Percentiles rank a stretch among this genome's conserved stretches.
Conservation (phyloP, 2,888 invertebrate species). For the Orthosia gothica region DNA sequence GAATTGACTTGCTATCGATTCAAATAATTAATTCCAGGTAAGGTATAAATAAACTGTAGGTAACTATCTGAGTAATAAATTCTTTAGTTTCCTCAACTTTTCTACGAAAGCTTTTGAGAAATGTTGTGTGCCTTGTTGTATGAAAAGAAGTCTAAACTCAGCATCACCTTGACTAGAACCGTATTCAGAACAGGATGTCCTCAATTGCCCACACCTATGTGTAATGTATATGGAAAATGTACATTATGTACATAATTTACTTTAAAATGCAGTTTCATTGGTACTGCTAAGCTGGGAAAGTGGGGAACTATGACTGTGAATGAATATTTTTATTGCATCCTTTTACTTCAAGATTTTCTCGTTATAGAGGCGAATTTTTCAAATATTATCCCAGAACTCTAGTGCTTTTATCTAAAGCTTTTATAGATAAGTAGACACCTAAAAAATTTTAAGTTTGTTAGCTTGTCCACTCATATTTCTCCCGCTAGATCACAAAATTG, state of each 20-base stretch:
- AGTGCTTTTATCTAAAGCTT: too few species aligned
- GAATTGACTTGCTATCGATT: too few species aligned
- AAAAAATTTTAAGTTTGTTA: too few species aligned
- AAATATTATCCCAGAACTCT: not conserved
- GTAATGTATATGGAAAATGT: conserved; percentile 17
- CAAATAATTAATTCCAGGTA: too few species aligned
- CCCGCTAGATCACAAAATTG: too few species aligned
- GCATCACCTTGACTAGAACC: not conserved
- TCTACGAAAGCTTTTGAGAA: not conserved
- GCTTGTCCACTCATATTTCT: too few species aligned
- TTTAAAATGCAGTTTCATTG: conserved; percentile 45
- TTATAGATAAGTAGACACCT: too few species aligned
- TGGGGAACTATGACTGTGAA: conserved; percentile 14
- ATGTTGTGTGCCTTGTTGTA: not conserved
- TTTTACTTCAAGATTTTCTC: conserved; percentile 16
- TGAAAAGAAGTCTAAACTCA: not conserved
- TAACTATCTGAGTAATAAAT: not conserved
- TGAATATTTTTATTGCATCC: conserved; percentile 53
- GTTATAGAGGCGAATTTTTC: not conserved
- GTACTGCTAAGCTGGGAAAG: conserved; percentile 36
- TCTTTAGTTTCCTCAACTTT: not conserved
- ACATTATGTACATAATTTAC: conserved; percentile 43
- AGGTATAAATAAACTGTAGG: too few species aligned
- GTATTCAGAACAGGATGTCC: conserved; percentile 43
- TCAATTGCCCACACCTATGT: conserved; percentile 27